Evolutionary conservation across 2,797 vertebrate genomes (phyloP), one percentile per base, ranked within the genome.

Genomic region (Gallirallus australis): DNA sequence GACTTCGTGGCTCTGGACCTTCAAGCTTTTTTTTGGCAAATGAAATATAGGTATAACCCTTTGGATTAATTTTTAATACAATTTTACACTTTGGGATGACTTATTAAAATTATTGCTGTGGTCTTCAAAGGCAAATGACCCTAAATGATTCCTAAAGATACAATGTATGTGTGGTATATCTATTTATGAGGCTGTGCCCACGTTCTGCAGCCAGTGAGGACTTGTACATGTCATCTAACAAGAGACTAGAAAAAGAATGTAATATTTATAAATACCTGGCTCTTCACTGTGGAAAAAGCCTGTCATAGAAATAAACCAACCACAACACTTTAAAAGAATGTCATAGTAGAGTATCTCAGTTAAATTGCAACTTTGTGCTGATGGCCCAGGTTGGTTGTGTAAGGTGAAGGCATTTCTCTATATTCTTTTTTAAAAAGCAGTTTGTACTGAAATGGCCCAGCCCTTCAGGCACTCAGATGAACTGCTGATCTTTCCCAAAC

Each of bases 221-320:
- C 20, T 78, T 60, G 33, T 40, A 25, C 9, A 6, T 45, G 28
- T 27, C 25, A 72, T n/a, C 28, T 72, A 66, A 56, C 27, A 6
- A 5, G 40, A 72, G 52, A 77, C 16, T 13, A 83, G 69, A 30
- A 75, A 87, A 85, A 68, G 2, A 65, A 80, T 71, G 17, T 15
- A 53, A 13, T 82, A 27, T 92, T 92, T 91, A 42, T 83, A 80
- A 80, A 33, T 31, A 18, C 30, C 48, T 93, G 68, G 5, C 18
- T 85, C 25, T 80, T 85, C 37, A 42, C 23, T 56, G 27, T 73
- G 56, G 59, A 79, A 66, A 87, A 94, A 92, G 18, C 4, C 13
- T 39, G 11, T n/a, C 2, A 15, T 1, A 56, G 6, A 0, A 25
- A 39, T 89, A 78, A 45, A 45, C 42, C 42, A 48, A 48, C 47